A percentile compares a stretch with the other conserved stretches of the same genome.
phyloP scores from a whole-genome alignment of 2,113 vertebrate genomes.

The Thryonomys swinderianus region DNA sequence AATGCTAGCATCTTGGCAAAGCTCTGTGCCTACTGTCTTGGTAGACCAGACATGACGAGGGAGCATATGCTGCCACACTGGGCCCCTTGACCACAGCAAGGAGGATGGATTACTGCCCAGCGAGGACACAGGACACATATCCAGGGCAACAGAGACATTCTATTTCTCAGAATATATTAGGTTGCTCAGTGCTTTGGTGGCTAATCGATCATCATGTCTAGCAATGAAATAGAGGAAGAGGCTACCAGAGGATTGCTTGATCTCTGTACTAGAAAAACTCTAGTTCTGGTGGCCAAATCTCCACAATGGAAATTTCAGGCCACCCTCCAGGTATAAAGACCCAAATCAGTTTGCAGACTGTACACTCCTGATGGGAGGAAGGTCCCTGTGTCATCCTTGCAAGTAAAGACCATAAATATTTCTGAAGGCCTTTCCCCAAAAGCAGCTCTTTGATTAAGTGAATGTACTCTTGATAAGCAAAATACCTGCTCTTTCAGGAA shows the following conservation, averaged over 20 bases:
- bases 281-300: not conserved
- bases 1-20: not conserved
- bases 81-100: not conserved
- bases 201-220: not conserved
- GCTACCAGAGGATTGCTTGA: not conserved
- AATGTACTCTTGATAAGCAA: not conserved
- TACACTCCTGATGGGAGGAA: not conserved
- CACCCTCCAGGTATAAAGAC: not conserved
- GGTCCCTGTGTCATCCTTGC: not conserved
- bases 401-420: not conserved
- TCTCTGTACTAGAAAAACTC: not conserved
- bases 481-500: slow-evolving; percentile 22
- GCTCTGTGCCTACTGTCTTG: not conserved
- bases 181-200: not conserved
- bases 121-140: not conserved
- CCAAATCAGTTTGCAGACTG: not conserved
- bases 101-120: not conserved
- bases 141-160: not conserved
- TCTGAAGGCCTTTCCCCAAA: slow-evolving; percentile 22
- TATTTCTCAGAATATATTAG: not conserved
- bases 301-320: not conserved
- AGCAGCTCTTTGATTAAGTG: not conserved
- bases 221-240: not conserved
- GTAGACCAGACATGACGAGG: not conserved
- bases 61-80: not conserved